These are phyloP conservation scores for Physocephala rufipes DNA, from an alignment of 2,888 invertebrate genomes.

Conservation along the genomic window DNA sequence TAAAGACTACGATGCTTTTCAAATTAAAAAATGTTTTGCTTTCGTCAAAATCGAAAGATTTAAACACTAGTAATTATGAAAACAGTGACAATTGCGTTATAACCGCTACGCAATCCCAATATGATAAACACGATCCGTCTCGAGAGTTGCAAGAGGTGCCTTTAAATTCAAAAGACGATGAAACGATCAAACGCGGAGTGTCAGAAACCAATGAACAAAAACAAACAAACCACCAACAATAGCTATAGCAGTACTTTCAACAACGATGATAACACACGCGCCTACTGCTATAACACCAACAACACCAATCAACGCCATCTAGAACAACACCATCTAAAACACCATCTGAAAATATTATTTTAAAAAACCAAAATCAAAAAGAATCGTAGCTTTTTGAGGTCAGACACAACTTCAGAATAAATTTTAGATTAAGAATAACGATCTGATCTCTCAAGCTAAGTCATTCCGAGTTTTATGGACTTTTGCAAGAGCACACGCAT, in stretches of 20 bases:
- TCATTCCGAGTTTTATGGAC: too few species aligned
- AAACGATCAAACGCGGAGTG: too few species aligned
- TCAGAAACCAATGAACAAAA: too few species aligned
- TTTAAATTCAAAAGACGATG: neutral
- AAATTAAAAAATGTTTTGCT: slow-evolving; percentile 28
- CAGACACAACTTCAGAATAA: neutral
- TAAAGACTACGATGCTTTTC: slow-evolving; percentile 45
- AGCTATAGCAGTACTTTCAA: neutral
- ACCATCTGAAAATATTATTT: too few species aligned
- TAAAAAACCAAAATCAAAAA: neutral
- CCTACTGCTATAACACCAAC: too few species aligned
- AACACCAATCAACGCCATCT: too few species aligned
- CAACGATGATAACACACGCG: neutral
- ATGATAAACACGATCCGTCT: too few species aligned
- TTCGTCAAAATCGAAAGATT: slow-evolving; percentile 5
- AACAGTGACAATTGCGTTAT: too few species aligned
- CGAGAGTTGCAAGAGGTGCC: neutral
- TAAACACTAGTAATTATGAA: neutral
- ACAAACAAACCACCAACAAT: neutral
- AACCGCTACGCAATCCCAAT: too few species aligned
- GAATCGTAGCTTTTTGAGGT: too few species aligned
- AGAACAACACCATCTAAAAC: too few species aligned
- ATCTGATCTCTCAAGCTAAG: neutral
- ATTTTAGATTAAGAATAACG: neutral
- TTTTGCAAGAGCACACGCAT: too few species aligned